Conservation (phyloP, 2,888 invertebrate genomes). For the Masnerella sp. region DNA sequence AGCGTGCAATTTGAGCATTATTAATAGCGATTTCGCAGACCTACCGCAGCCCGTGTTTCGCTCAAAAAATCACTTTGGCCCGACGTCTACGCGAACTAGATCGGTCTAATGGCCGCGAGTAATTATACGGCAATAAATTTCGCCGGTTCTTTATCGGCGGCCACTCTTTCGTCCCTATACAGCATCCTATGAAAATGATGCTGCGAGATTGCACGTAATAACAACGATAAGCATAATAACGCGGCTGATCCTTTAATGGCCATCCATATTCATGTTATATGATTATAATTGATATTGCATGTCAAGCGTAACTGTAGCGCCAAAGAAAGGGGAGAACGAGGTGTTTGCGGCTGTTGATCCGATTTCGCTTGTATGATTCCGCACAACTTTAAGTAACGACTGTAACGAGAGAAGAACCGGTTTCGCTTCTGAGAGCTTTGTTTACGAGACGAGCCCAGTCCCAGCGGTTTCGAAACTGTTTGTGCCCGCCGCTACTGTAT, state of each 20-base stretch:
- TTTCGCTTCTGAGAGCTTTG: constrained; percentile 65
- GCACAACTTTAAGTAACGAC: constrained; percentile 49
- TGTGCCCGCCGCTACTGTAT: constrained; percentile 63
- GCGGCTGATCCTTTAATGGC: constrained; percentile 48
- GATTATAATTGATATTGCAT: constrained; percentile 58
- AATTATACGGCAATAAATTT: constrained; percentile 53
- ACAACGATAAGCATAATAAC: constrained; percentile 53
- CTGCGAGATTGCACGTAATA: constrained; percentile 48
- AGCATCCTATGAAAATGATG: constrained; percentile 53
- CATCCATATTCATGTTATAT: constrained; percentile 54
- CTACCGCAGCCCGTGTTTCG: constrained; percentile 34
- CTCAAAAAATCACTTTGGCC: constrained; percentile 48
- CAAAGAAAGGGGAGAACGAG: constrained; percentile 51
- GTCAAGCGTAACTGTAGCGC: constrained; percentile 51
- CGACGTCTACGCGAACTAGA: constrained; percentile 39
- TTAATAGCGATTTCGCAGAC: constrained; percentile 53
- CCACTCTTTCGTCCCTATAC: constrained; percentile 35
- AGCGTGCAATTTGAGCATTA: constrained; percentile 47
- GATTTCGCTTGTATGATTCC: constrained; percentile 53
- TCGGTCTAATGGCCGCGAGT: constrained; percentile 41
- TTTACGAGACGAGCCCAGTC: constrained; percentile 59
- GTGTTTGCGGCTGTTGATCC: constrained; percentile 52
- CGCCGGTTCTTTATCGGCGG: constrained; percentile 39
- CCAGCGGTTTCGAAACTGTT: constrained; percentile 58
- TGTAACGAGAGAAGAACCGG: constrained; percentile 64